These are phyloP conservation scores for Tympanuchus pallidicinctus DNA, from an alignment of 2,113 vertebrate genomes.

Conservation along the genomic window DNA sequence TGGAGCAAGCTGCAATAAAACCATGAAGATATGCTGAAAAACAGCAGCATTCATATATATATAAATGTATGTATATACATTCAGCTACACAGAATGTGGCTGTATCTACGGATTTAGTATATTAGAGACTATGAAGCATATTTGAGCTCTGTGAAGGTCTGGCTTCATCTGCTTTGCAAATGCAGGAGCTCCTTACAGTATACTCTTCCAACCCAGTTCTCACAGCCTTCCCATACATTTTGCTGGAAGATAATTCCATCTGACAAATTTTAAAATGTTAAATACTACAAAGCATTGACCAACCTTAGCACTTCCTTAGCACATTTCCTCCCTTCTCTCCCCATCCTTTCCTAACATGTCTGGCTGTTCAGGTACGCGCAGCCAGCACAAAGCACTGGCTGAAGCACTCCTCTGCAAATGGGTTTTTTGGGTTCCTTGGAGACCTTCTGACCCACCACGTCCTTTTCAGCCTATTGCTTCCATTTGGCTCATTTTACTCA, in stretches of 20 bases:
- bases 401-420: not conserved
- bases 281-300: not conserved
- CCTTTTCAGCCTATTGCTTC: not conserved
- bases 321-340: not conserved
- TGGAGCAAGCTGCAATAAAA: not conserved
- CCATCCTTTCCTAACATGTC: not conserved
- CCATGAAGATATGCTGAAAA: not conserved
- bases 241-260: not conserved
- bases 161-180: not conserved
- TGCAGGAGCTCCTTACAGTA: not conserved
- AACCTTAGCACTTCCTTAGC: not conserved
- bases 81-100: fast-evolving
- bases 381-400: too few relatives aligned
- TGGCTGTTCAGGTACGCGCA: not conserved
- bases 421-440: not conserved
- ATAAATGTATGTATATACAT: not conserved
- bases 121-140: too few relatives aligned
- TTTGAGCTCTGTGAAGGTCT: not conserved
- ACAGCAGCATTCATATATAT: not conserved
- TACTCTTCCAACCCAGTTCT: not conserved
- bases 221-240: not conserved
- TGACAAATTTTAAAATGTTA: not conserved
- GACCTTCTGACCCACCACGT: not conserved
- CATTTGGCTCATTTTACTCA: not conserved
- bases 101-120: too few relatives aligned